These are phyloP conservation scores for Temnothorax rugatulus DNA, from an alignment of 2,888 invertebrate species.

Conservation along the genomic window DNA sequence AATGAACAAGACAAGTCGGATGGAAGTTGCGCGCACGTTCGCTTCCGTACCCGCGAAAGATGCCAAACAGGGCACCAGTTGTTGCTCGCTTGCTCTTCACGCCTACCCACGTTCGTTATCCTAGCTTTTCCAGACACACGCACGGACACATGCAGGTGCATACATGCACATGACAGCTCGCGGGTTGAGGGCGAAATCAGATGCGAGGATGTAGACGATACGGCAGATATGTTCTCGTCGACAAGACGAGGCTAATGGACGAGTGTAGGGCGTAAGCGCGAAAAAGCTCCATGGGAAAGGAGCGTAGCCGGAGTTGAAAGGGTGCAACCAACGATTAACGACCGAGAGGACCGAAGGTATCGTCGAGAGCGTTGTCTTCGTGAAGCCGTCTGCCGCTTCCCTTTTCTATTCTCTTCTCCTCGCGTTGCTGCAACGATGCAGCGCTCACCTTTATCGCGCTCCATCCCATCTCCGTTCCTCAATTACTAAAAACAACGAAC, in stretches of 20 bases:
- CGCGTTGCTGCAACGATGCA: constrained; percentile 15
- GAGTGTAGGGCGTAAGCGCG: constrained; percentile 78
- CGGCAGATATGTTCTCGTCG: constrained; percentile 58
- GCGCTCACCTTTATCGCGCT: background rate
- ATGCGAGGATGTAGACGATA: constrained; percentile 39
- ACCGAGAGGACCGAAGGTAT: constrained; percentile 79
- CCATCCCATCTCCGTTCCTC: constrained; percentile 28
- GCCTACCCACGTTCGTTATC: constrained; percentile 79
- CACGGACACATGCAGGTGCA: constrained; percentile 25
- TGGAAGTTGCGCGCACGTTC: constrained; percentile 4
- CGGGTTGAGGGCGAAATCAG: constrained; percentile 34
- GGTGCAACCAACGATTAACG: constrained; percentile 84
- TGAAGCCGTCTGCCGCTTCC: constrained; percentile 61
- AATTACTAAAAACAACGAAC: constrained; percentile 24
- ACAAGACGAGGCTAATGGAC: constrained; percentile 82
- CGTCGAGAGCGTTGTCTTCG: constrained; percentile 80
- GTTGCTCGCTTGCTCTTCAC: constrained; percentile 68
- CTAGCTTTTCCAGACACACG: constrained; percentile 76
- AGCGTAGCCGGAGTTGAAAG: constrained; percentile 76
- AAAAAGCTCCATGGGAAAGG: constrained; percentile 73
- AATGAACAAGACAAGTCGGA: background rate
- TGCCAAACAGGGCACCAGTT: constrained; percentile 27
- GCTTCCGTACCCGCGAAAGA: constrained; percentile 31
- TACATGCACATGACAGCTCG: constrained; percentile 5
- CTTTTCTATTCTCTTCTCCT: constrained; percentile 49